These are phyloP conservation scores for Drosophila subpulchrella DNA, from an alignment of 1,140 invertebrate genomes.

Conservation along the genomic window DNA sequence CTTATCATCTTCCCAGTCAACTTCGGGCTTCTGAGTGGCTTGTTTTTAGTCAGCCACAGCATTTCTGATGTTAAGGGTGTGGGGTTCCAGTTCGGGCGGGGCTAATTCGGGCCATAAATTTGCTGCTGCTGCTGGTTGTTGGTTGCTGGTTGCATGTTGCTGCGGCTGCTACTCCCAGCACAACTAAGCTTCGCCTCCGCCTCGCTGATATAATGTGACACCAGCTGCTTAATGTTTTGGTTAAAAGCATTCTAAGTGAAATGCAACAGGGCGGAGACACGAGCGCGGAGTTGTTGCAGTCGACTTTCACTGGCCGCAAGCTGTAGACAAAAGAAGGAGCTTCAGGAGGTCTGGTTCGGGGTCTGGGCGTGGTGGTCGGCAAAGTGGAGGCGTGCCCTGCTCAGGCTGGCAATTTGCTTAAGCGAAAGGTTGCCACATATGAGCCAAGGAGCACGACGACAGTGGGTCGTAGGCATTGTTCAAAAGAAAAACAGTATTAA, in stretches of 20 bases:
- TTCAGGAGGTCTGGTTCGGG: not conserved
- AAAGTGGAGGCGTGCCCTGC: constrained; percentile 27
- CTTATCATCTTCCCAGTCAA: constrained; percentile 10
- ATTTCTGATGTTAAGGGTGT: not conserved
- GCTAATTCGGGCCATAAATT: constrained; percentile 69
- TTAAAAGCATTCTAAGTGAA: constrained; percentile 83
- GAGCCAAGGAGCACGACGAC: constrained; percentile 24
- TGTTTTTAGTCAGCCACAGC: constrained; percentile 15
- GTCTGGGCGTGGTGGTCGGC: not conserved
- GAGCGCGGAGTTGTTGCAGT: constrained; percentile 28
- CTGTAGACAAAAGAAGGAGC: constrained; percentile 39
- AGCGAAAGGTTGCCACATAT: constrained; percentile 58
- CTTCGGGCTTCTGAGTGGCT: constrained; percentile 21
- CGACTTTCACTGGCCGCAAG: constrained; percentile 65
- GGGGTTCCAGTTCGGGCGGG: constrained; percentile 7
- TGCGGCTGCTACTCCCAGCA: constrained; percentile 5
- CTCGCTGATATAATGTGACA: constrained; percentile 77
- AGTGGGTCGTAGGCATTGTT: constrained; percentile 7
- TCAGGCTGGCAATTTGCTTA: constrained; percentile 73
- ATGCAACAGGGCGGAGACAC: constrained; percentile 59
- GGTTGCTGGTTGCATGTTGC: constrained; percentile 24
- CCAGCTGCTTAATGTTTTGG: constrained; percentile 82
- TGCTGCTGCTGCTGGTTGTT: constrained; percentile 7
- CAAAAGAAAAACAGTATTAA: too few relatives aligned
- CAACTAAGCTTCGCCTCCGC: constrained; percentile 37